A percentile compares a stretch with the other conserved stretches of the same genome.
Conservation (phyloP, 1,140 invertebrate genomes). For the Zophobas atratus region DNA sequence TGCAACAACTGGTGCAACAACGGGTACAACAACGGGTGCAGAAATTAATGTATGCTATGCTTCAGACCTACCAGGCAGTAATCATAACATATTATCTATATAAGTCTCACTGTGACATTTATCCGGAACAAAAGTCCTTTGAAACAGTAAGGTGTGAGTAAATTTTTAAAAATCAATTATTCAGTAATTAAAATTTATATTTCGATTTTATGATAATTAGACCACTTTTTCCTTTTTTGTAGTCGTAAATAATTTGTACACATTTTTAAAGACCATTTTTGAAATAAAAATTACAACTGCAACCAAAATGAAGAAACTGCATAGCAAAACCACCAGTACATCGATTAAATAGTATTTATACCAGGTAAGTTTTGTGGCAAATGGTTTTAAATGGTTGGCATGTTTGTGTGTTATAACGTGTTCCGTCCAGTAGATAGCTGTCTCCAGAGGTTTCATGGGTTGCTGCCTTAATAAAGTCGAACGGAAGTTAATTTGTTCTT, state of each 20-base stretch:
- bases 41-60: too few species aligned
- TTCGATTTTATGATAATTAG: too few species aligned
- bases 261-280: not conserved
- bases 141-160: too few species aligned
- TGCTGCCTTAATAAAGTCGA: constrained; percentile 50
- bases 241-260: not conserved
- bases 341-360: constrained; percentile 75
- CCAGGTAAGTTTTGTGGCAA: constrained; percentile 70
- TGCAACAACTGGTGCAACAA: too few species aligned
- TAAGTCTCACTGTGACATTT: too few species aligned
- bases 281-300: not conserved
- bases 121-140: too few species aligned
- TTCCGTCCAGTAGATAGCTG: constrained; percentile 80
- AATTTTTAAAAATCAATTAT: too few species aligned
- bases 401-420: constrained; percentile 74
- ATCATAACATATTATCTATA: too few species aligned
- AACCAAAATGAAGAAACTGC: constrained; percentile 1
- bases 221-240: not conserved
- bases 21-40: too few species aligned
- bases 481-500: constrained; percentile 53
- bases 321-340: constrained; percentile 64
- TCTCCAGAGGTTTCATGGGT: constrained; percentile 72
- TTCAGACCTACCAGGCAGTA: too few species aligned
- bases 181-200: too few species aligned
- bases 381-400: constrained; percentile 70